Conservation (phyloP, 2,113 vertebrate genomes). For the Mobula hypostoma region DNA sequence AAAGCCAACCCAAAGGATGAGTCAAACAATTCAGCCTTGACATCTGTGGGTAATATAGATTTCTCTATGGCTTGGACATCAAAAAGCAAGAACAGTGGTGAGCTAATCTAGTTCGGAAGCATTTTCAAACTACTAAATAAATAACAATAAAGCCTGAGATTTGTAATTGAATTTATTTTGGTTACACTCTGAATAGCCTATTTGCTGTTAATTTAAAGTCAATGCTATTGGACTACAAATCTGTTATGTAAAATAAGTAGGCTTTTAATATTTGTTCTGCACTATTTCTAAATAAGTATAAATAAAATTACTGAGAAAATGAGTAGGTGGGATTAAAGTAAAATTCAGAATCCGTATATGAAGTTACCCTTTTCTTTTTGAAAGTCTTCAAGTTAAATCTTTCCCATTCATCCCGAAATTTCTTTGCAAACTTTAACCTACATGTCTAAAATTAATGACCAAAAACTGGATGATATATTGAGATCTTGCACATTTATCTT, state of each 20-base stretch:
- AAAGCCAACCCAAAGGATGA: slow-evolving; percentile 58
- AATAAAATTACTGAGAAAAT: background rate
- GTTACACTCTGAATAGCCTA: background rate
- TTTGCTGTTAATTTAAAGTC: background rate
- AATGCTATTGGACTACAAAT: background rate
- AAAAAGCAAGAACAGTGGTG: slow-evolving; percentile 67
- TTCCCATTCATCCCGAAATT: background rate
- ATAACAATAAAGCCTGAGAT: background rate
- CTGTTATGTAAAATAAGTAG: background rate
- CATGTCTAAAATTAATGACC: background rate
- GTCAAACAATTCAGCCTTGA: slow-evolving; percentile 40
- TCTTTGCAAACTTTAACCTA: background rate
- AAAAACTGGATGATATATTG: background rate
- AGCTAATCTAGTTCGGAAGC: slow-evolving; percentile 41
- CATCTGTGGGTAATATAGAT: slow-evolving; percentile 48
- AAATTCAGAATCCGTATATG: background rate
- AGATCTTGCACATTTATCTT: background rate
- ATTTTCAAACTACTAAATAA: background rate
- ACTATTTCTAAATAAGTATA: too few relatives aligned
- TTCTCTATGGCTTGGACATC: slow-evolving; percentile 53
- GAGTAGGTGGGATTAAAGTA: background rate
- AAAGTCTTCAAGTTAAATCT: background rate
- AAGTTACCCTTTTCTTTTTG: background rate
- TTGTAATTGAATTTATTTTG: background rate
- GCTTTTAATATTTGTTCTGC: background rate